Evolutionary conservation across 53 echinoderm and acorn worm species (phyloP).

Genomic region (Paracentrotus lividus): DNA sequence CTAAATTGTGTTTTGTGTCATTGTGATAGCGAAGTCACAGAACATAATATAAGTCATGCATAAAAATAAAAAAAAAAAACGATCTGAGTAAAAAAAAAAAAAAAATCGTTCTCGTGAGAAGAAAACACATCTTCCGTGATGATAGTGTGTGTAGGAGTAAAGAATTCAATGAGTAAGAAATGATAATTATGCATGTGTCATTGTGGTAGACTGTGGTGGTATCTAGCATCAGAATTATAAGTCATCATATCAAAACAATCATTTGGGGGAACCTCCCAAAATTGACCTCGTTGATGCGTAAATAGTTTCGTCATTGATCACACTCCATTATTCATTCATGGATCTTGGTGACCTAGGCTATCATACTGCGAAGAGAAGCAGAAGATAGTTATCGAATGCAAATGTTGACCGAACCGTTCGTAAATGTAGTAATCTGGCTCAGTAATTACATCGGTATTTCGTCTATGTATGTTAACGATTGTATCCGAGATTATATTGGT

Average conservation of each 20-base stretch:
- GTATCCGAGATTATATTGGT: not conserved
- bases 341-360: too few relatives aligned
- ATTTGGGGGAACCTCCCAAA: not conserved
- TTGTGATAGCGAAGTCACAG: too few relatives aligned
- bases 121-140: too few relatives aligned
- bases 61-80: too few relatives aligned
- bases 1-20: too few relatives aligned
- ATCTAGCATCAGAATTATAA: not conserved
- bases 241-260: not conserved
- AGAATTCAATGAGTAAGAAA: not conserved
- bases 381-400: not conserved
- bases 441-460: not conserved
- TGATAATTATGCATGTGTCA: not conserved
- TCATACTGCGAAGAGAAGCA: not conserved
- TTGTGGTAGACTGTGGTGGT: not conserved
- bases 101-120: too few relatives aligned
- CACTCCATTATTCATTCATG: not conserved
- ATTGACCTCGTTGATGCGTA: not conserved
- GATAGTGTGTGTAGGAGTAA: not conserved
- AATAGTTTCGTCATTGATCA: not conserved
- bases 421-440: not conserved
- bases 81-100: too few relatives aligned
- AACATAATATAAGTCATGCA: too few relatives aligned
- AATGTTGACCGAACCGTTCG: constrained; percentile 3
- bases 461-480: not conserved